These are phyloP conservation scores for Dicrurus megarhynchus DNA, from an alignment of 2,113 vertebrate genomes.

Conservation along the genomic window DNA sequence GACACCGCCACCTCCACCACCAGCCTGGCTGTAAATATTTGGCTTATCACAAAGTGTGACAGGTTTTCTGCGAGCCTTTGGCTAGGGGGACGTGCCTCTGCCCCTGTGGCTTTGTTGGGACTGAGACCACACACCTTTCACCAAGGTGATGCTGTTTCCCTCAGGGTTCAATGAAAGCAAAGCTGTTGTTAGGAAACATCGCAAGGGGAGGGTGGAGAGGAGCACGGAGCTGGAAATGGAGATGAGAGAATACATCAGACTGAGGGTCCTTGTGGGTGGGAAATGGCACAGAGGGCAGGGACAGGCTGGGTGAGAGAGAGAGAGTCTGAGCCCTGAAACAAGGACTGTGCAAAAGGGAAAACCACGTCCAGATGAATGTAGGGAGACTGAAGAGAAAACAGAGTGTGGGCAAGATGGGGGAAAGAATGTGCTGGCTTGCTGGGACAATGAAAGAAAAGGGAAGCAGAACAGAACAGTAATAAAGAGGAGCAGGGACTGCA, in stretches of 20 bases:
- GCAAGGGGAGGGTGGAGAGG: neutral
- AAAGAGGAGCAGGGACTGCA: neutral
- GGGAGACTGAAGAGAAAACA: neutral
- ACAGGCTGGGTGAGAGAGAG: neutral
- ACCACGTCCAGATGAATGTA: neutral
- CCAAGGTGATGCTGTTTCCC: neutral
- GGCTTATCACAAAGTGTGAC: neutral
- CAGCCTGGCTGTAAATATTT: neutral
- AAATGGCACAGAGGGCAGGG: neutral
- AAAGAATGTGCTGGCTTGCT: neutral
- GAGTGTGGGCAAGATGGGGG: neutral
- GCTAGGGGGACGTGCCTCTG: neutral
- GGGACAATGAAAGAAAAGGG: neutral
- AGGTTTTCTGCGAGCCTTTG: neutral
- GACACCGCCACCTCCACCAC: neutral
- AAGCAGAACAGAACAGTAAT: neutral
- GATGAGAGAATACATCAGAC: neutral
- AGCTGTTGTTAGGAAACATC: neutral
- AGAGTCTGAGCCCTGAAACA: neutral
- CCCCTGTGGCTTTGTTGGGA: neutral
- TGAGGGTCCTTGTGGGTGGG: neutral
- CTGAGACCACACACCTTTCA: neutral
- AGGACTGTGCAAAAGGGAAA: neutral
- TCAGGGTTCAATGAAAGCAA: neutral
- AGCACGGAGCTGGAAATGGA: neutral